Evolutionary conservation across 2,113 vertebrate species (phyloP).

Genomic region (Toxostoma redivivum): DNA sequence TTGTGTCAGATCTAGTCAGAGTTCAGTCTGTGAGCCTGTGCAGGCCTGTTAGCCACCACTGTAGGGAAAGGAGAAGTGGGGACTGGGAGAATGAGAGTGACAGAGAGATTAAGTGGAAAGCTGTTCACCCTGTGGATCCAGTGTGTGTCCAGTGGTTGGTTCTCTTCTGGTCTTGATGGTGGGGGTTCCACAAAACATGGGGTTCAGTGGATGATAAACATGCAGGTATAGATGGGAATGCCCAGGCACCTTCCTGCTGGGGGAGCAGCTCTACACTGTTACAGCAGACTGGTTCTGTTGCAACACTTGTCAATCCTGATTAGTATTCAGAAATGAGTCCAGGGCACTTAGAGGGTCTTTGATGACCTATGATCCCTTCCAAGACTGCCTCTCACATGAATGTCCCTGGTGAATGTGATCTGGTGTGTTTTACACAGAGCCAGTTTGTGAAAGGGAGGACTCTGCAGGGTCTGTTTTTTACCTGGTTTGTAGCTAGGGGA

Average conservation of each 20-base stretch:
- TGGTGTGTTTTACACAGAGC: not conserved
- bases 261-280: not conserved
- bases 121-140: not conserved
- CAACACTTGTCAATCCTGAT: accelerated
- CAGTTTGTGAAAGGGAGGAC: not conserved
- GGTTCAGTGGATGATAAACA: not conserved
- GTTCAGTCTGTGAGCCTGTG: too few relatives aligned
- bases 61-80: not conserved
- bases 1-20: too few relatives aligned
- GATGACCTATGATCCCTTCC: not conserved
- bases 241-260: not conserved
- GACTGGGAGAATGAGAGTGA: not conserved
- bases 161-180: not conserved
- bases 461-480: not conserved
- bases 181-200: not conserved
- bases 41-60: too few relatives aligned
- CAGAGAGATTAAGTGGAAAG: not conserved
- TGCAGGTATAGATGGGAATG: not conserved
- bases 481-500: not conserved
- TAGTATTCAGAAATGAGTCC: not conserved
- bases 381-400: not conserved
- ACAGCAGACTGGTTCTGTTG: not conserved
- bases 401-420: not conserved
- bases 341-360: not conserved
- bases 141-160: not conserved